Conservation (phyloP, 2,797 vertebrate species). For the Scleropages formosus region DNA sequence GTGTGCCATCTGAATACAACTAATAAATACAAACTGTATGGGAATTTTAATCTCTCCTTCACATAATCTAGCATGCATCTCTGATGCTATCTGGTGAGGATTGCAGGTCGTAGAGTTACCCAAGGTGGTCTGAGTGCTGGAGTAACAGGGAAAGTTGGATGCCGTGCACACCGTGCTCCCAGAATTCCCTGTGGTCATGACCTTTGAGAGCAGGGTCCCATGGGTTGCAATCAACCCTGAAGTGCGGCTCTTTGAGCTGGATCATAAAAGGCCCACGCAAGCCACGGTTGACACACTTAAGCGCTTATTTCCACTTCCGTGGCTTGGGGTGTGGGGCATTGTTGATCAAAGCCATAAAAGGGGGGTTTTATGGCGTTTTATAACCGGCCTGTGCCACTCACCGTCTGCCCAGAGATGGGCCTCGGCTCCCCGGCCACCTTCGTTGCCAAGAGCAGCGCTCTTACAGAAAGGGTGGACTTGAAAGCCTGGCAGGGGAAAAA, state of each 20-base stretch:
- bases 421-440: conserved; percentile 3
- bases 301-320: conserved; percentile 26
- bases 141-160: too few species aligned
- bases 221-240: conserved; percentile 11
- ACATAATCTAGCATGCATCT: too few species aligned
- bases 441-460: conserved; percentile 20
- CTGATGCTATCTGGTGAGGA: too few species aligned
- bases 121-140: too few species aligned
- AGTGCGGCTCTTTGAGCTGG: conserved; percentile 21
- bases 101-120: too few species aligned
- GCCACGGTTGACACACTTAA: conserved; percentile 19
- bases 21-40: too few species aligned
- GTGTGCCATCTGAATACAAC: too few species aligned
- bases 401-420: conserved; percentile 3
- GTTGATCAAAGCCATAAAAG: conserved; percentile 28
- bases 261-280: conserved; percentile 6
- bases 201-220: conserved; percentile 2
- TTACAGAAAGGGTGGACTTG: conserved; percentile 1
- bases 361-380: conserved; percentile 18
- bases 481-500: not conserved
- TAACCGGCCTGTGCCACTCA: conserved; percentile 11
- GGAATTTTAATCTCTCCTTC: too few species aligned
- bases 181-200: not conserved
- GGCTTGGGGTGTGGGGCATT: conserved; percentile 5
- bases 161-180: not conserved